A percentile compares a stretch with the other conserved stretches of the same genome.
Conservation (phyloP, 2,113 vertebrate genomes). For the Phyllostomus discolor region DNA sequence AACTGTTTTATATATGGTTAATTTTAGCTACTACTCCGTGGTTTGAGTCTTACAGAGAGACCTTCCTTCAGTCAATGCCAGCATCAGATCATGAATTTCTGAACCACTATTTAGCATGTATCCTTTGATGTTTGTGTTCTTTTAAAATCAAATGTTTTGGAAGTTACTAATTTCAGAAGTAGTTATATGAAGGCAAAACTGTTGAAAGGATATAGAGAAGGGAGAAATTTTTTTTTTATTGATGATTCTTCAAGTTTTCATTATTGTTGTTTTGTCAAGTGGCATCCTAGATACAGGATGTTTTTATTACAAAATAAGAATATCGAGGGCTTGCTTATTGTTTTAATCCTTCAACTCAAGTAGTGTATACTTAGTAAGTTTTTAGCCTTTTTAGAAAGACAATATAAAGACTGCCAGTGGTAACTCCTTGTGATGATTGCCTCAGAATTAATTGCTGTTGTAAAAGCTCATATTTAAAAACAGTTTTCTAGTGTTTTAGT, state of each 20-base stretch:
- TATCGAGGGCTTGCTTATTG: not conserved
- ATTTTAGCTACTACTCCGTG: slow-evolving; percentile 95
- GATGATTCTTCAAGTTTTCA: not conserved
- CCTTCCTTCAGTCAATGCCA: slow-evolving; percentile 95
- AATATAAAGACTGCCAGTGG: not conserved
- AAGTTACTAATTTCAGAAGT: slow-evolving; percentile 36
- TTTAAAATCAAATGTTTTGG: not conserved
- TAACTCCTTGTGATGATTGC: not conserved
- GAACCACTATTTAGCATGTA: slow-evolving; percentile 99
- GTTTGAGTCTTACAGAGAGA: slow-evolving; percentile 98
- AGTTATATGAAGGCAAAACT: slow-evolving; percentile 21
- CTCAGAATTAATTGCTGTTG: not conserved
- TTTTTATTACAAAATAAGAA: slow-evolving; percentile 14
- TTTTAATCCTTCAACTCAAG: not conserved
- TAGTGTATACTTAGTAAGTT: not conserved
- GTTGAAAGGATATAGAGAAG: not conserved
- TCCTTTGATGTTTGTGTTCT: slow-evolving; percentile 83
- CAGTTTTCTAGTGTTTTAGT: not conserved
- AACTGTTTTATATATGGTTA: slow-evolving; percentile 68
- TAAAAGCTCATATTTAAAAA: not conserved
- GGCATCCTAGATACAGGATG: not conserved
- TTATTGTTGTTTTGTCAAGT: not conserved
- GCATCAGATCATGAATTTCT: slow-evolving; percentile 97
- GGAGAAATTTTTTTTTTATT: slow-evolving; percentile 23
- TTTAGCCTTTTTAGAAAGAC: slow-evolving; percentile 6